Evolutionary conservation across 2,888 invertebrate genomes (phyloP).

Genomic region (Heliconius sara): DNA sequence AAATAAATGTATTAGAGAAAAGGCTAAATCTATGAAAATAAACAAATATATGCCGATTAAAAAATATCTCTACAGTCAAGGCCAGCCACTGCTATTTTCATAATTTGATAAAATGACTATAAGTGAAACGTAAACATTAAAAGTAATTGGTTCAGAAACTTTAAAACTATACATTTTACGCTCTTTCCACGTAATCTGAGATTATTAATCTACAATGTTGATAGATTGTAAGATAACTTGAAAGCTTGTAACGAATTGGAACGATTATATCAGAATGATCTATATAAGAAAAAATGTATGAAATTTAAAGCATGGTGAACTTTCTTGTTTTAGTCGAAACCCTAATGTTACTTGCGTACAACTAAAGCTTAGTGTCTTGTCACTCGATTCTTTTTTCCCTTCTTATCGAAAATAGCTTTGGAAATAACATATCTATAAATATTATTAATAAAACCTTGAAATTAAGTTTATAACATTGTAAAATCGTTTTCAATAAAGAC

Average conservation of each 20-base stretch:
- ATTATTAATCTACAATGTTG: slow-evolving; percentile 25
- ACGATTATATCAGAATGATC: slow-evolving; percentile 5
- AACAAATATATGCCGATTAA: not conserved
- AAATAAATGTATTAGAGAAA: too few relatives aligned
- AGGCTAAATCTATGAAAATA: not conserved
- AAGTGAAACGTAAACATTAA: not conserved
- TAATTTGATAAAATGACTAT: not conserved
- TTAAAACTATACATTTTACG: slow-evolving; percentile 24
- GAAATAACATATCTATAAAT: too few relatives aligned
- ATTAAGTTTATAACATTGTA: too few relatives aligned
- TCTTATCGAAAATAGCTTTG: too few relatives aligned
- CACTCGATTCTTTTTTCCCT: too few relatives aligned
- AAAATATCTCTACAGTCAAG: not conserved
- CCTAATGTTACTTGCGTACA: too few relatives aligned
- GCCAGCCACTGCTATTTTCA: not conserved
- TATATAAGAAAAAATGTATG: too few relatives aligned
- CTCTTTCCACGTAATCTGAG: slow-evolving; percentile 26
- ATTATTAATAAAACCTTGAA: too few relatives aligned
- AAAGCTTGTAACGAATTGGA: slow-evolving; percentile 17
- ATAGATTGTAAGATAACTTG: slow-evolving; percentile 23
- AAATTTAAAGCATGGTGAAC: too few relatives aligned
- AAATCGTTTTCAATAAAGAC: too few relatives aligned
- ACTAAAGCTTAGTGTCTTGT: too few relatives aligned
- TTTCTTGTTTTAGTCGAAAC: too few relatives aligned
- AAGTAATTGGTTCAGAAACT: slow-evolving; percentile 18